These are phyloP conservation scores for Brachionus plicatilis DNA, from an alignment of 1,140 invertebrate genomes.

Conservation along the genomic window DNA sequence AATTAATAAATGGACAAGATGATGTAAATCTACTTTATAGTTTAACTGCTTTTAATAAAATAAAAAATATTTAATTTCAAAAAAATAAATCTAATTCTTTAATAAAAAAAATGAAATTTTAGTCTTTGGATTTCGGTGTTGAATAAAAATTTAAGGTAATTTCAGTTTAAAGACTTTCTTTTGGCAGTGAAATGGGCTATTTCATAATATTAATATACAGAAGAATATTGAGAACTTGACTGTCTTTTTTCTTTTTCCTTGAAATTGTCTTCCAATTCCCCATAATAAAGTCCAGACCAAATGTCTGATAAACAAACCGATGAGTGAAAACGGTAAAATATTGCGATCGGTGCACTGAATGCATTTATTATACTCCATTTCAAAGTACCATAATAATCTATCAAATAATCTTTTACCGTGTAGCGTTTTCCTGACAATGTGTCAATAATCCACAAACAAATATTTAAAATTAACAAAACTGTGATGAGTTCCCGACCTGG, in stretches of 20 bases:
- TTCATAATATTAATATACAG: no score
- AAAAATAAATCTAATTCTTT: no score
- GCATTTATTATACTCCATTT: slow-evolving; percentile 50
- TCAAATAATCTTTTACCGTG: slow-evolving; percentile 46
- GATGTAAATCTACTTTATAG: no score
- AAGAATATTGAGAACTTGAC: no score
- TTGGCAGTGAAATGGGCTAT: no score
- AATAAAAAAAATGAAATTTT: no score
- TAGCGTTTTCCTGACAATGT: slow-evolving; percentile 47
- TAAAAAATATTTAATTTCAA: no score
- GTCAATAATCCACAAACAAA: slow-evolving; percentile 49
- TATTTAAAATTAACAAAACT: slow-evolving; percentile 84
- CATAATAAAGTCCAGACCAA: slow-evolving; percentile 43
- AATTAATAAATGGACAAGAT: no score
- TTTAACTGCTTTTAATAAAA: no score
- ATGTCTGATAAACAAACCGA: slow-evolving; percentile 51
- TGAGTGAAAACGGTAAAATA: slow-evolving; percentile 52
- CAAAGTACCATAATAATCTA: slow-evolving; percentile 46
- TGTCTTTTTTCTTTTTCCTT: slow-evolving; percentile 38
- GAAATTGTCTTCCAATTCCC: slow-evolving; percentile 17
- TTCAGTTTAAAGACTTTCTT: no score
- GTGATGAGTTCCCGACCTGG: slow-evolving; percentile 89
- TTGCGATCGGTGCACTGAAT: slow-evolving; percentile 47
- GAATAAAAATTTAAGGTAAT: no score
- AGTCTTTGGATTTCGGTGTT: no score